Evolutionary conservation across 2,888 invertebrate genomes (phyloP), one percentile per base, ranked within the genome.

Genomic region (Barypeithes pellucidus): DNA sequence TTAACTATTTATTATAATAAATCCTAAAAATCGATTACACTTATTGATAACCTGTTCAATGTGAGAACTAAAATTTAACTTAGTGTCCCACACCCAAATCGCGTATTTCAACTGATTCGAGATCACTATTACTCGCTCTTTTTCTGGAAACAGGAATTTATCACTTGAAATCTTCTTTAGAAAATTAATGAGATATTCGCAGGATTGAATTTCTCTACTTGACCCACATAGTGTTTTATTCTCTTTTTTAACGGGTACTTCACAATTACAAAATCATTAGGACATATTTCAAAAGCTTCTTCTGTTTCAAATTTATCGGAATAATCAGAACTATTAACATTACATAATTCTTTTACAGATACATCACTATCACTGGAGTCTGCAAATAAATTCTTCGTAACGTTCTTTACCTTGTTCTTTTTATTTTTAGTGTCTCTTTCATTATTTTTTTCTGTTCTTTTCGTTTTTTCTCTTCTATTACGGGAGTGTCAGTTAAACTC

Each of bases 391-490:
- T n/a, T 39, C 39, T 39, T 39, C 39, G 8, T 39, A 39, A 39
- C 39, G 39, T n/a, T 39, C 2, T 39, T 12, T 39, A 39, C 1
- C n/a, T 39, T 39, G n/a, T 12, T n/a, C n/a, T 39, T 39, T 39
- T 39, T 39, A 39, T n/a, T 39, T 39, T 39, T 39, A n/a, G 39
- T 39, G 39, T 39, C n/a, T 39, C 39, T 39, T 39, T 39, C 7
- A 39, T 39, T 39, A 39, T 20, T 20, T 62, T 41, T 43, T 62
- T 20, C 18, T 29, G 1, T 29, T 43, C 62, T 12, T 47, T 63
- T 47, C 12, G 11, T 47, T 63, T 63, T 16, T 63, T 63, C n/a
- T 61, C 41, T 43, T 61, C 36, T 1, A 36, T 61, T 47, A 63
- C 14, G 0, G 63, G 63, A 12, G 22, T 45, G 16, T 63, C 63